Conservation (phyloP, 2,113 vertebrate species). For the Eonycteris spelaea region DNA sequence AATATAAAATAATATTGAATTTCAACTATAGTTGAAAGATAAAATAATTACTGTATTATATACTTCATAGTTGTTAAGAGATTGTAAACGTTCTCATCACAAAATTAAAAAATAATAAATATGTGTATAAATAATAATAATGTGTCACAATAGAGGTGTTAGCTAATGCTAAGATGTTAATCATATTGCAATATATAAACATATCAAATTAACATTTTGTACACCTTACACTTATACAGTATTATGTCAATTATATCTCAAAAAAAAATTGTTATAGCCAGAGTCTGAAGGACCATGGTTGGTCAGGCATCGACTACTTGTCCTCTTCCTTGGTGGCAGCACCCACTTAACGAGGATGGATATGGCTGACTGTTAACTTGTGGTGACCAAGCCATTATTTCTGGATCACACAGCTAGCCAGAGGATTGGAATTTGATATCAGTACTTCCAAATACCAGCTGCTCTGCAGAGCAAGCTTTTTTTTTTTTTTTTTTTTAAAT, state of each 20-base stretch:
- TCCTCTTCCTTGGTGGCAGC: background rate
- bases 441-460: slow-evolving; percentile 17
- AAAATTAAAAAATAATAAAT: background rate
- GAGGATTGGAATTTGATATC: background rate
- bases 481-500: too few species aligned
- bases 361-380: background rate
- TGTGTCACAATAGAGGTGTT: background rate
- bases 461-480: background rate
- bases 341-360: background rate
- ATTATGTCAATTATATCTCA: background rate
- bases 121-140: background rate
- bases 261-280: background rate
- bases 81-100: background rate
- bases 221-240: background rate
- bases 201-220: background rate
- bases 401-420: background rate
- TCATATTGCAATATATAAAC: background rate
- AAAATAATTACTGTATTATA: background rate
- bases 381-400: background rate
- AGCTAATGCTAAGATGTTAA: background rate
- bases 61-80: background rate
- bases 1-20: too few species aligned
- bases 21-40: too few species aligned
- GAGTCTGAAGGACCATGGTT: background rate
- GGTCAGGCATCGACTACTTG: background rate